phyloP scores from a whole-genome alignment of 2,113 vertebrate genomes.

The Gopherus flavomarginatus region DNA sequence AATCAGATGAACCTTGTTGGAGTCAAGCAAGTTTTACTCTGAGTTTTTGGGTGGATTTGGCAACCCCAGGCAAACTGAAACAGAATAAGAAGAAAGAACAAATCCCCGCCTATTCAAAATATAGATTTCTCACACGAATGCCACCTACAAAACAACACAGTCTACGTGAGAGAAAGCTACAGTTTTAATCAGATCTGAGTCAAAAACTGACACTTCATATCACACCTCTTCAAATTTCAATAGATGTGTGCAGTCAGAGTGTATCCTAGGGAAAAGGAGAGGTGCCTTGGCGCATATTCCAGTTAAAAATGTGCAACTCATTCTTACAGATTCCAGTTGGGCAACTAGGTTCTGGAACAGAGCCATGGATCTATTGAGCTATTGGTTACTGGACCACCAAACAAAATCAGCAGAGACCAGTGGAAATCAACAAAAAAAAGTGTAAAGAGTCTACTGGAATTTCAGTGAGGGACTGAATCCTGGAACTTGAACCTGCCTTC shows the following conservation, averaged over 20 bases:
- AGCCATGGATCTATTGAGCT: neutral
- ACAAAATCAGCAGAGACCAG: neutral
- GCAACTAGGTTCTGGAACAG: neutral
- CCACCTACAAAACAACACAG: neutral
- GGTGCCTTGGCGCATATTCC: neutral
- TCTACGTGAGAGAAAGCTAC: neutral
- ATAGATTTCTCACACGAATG: neutral
- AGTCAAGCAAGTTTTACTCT: neutral
- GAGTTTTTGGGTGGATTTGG: neutral
- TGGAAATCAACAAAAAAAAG: neutral
- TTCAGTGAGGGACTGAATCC: neutral
- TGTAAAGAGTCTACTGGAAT: neutral
- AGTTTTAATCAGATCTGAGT: neutral
- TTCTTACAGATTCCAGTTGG: neutral
- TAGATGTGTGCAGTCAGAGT: accelerated
- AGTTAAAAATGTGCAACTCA: accelerated
- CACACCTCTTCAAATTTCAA: neutral
- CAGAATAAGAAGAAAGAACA: neutral
- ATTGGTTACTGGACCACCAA: neutral
- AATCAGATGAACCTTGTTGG: neutral
- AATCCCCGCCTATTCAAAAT: neutral
- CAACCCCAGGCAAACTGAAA: neutral
- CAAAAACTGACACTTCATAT: neutral
- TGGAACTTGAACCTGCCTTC: neutral
- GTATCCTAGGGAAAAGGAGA: neutral